Percentiles rank a stretch among this genome's conserved stretches.
phyloP scores from a whole-genome alignment of 1,140 invertebrate genomes.

The Nymphalis io region DNA sequence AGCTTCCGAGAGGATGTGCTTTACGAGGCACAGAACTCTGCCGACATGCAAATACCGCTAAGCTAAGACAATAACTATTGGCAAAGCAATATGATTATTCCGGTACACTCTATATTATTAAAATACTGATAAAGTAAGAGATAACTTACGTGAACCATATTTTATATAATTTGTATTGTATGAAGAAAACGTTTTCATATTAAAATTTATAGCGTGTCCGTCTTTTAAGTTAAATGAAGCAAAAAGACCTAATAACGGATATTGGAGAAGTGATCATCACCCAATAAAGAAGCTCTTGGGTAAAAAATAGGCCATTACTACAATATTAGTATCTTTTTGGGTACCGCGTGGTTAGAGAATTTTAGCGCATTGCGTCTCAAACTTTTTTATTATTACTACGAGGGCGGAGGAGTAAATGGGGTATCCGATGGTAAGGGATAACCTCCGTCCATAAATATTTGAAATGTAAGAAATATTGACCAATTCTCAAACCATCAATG shows the following conservation, averaged over 20 bases:
- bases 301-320: constrained; percentile 10
- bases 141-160: not conserved
- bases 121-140: too few species aligned
- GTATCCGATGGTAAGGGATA: too few species aligned
- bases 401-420: too few species aligned
- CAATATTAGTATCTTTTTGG: not conserved
- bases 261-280: constrained; percentile 24
- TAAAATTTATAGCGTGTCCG: not conserved
- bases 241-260: constrained; percentile 22
- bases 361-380: not conserved
- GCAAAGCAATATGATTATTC: too few species aligned
- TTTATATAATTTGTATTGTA: not conserved
- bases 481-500: too few species aligned
- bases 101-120: too few species aligned
- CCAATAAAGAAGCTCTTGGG: constrained; percentile 19
- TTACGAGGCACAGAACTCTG: too few species aligned
- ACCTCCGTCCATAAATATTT: too few species aligned
- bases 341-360: not conserved
- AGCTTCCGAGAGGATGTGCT: too few species aligned
- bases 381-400: not conserved
- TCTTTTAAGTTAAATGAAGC: constrained; percentile 18
- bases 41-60: too few species aligned
- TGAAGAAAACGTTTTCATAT: not conserved
- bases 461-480: too few species aligned
- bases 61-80: too few species aligned